Evolutionary conservation across 2,797 vertebrate species (phyloP), one percentile per base, ranked within the genome.

Genomic region (Pangasius mekongensis): DNA sequence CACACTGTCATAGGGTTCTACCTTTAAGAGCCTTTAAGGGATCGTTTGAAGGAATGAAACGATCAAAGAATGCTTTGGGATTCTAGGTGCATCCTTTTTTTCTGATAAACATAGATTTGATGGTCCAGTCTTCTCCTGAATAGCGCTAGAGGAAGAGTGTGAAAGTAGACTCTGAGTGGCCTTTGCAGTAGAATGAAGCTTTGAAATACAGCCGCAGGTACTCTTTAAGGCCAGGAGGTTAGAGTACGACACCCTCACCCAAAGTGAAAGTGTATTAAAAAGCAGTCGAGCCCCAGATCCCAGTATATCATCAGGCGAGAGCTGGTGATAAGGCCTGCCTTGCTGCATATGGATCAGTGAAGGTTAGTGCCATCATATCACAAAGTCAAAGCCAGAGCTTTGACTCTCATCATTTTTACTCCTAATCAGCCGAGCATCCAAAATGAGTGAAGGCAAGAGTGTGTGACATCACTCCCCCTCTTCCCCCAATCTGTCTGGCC

Each of bases 351-450:
- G 96, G 97, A 98, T 98, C 98, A 98, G 98, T 99, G 98, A 97
- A 98, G 98, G 98, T 98, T 98, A 98, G 97, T 97, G 98, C 97
- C 97, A 98, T 98, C 97, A 97, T 98, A 98, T 98, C 97, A 98
- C 97, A 97, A 96, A 97, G 97, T 97, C 97, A 98, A 98, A 97
- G 97, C 95, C 95, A 97, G 96, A 95, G 96, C 96, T 96, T 97
- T 47, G 7, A 47, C 47, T 47, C 47, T 47, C 8, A 47, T 47
- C 47, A 47, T 47, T 47, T 47, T 47, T 97, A 96, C 96, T 96
- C 95, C 95, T 91, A 52, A 98, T 98, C 97, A 97, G 97, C 96
- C 94, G 93, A 62, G 84, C 91, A 94, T 95, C 92, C 91, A 89
- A 92, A 89, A 89, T 74, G 93, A 91, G 87, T 86, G 90, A 91